phyloP scores from a whole-genome alignment of 2,797 vertebrate genomes.

The Allobates femoralis region DNA sequence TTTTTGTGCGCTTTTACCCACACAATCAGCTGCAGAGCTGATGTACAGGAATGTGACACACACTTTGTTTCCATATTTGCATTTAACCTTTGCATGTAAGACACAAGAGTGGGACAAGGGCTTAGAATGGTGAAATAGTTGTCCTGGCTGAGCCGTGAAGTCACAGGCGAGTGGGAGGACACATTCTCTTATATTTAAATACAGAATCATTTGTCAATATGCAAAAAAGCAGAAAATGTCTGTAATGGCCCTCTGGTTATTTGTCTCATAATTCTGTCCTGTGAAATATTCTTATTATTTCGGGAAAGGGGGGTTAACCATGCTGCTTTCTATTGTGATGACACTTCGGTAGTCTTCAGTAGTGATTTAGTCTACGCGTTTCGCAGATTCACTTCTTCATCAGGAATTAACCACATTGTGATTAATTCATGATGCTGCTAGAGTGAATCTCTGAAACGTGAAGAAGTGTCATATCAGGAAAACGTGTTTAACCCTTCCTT shows the following conservation, averaged over 20 bases:
- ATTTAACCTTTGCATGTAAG: constrained; percentile 64
- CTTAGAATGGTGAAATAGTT: constrained; percentile 61
- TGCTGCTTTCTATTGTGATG: too few relatives aligned
- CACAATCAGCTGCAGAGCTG: constrained; percentile 66
- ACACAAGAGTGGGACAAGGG: constrained; percentile 40
- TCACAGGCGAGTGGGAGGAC: constrained; percentile 2
- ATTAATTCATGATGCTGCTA: too few relatives aligned
- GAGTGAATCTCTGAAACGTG: too few relatives aligned
- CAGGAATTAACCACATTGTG: too few relatives aligned
- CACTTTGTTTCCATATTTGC: constrained; percentile 66
- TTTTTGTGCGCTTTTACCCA: constrained; percentile 67
- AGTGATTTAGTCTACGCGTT: too few relatives aligned
- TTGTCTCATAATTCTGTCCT: background rate
- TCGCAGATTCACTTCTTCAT: too few relatives aligned
- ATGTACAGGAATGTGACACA: constrained; percentile 66
- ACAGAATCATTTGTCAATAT: background rate
- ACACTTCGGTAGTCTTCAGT: too few relatives aligned
- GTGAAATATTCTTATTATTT: too few relatives aligned
- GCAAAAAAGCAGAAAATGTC: background rate
- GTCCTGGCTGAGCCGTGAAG: constrained; percentile 10
- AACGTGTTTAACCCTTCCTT: too few relatives aligned
- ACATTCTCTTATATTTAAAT: constrained; percentile 4
- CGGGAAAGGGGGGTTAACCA: too few relatives aligned
- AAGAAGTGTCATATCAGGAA: too few relatives aligned
- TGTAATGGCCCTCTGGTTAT: background rate